Conservation (phyloP, 2,113 vertebrate genomes). For the Dicaeum eximium region DNA sequence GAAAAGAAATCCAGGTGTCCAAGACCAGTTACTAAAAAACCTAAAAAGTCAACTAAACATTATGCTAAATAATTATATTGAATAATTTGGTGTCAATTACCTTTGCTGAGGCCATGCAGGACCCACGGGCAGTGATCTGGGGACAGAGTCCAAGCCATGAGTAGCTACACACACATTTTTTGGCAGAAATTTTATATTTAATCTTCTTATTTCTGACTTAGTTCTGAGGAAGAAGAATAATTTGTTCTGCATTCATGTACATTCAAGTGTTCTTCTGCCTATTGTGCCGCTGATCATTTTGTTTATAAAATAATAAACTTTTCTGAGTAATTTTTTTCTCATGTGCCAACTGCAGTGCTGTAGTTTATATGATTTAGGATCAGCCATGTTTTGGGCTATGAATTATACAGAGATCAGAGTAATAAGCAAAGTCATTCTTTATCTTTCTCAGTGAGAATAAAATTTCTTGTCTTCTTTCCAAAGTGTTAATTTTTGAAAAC, state of each 20-base stretch:
- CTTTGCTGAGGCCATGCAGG: not conserved
- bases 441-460: not conserved
- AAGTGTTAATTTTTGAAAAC: not conserved
- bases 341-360: not conserved
- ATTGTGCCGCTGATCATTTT: not conserved
- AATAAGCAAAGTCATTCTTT: not conserved
- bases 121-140: not conserved
- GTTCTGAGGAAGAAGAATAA: not conserved
- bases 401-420: not conserved
- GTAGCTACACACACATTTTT: not conserved
- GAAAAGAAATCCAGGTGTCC: not conserved
- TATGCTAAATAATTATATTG: not conserved
- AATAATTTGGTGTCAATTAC: not conserved
- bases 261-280: not conserved
- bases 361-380: not conserved
- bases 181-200: not conserved
- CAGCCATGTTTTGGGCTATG: not conserved
- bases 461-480: not conserved
- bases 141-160: not conserved
- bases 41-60: not conserved
- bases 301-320: not conserved
- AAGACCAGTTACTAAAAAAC: not conserved
- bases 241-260: not conserved
- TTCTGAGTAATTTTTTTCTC: not conserved
- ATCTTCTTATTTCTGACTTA: not conserved